Conservation (phyloP, 2,888 invertebrate species). For the Ophion slaviceki region DNA sequence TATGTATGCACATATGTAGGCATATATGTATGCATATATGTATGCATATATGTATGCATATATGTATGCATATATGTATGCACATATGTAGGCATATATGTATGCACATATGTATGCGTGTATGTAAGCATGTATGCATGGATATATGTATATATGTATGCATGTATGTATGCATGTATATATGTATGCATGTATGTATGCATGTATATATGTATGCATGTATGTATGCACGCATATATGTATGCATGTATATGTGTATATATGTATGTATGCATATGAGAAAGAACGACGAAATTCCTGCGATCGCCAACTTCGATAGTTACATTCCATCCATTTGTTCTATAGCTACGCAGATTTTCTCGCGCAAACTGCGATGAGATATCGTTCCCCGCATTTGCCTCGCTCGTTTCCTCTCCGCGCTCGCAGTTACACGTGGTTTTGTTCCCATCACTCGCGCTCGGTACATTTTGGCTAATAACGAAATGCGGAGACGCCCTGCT, state of each 20-base stretch:
- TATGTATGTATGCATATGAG: not conserved
- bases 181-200: too few species aligned
- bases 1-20: too few species aligned
- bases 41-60: too few species aligned
- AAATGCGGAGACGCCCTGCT: slow-evolving; percentile 5
- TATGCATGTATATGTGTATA: not conserved
- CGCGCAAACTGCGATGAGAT: not conserved
- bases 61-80: too few species aligned
- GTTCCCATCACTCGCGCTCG: slow-evolving; percentile 11
- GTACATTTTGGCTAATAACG: slow-evolving; percentile 32
- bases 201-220: too few species aligned
- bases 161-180: too few species aligned
- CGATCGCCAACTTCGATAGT: slow-evolving; percentile 83
- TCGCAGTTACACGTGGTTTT: not conserved
- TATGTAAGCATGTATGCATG: too few species aligned
- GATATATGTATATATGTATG: too few species aligned
- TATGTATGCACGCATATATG: too few species aligned
- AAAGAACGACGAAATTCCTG: slow-evolving; percentile 60
- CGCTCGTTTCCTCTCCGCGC: not conserved
- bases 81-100: too few species aligned
- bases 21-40: too few species aligned
- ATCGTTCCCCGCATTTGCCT: slow-evolving; percentile 72
- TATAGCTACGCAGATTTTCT: slow-evolving; percentile 49
- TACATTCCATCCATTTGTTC: slow-evolving; percentile 81
- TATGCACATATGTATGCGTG: too few species aligned